These are phyloP conservation scores for Kryptolebias ocellatus DNA, from an alignment of 2,797 vertebrate genomes.

Conservation along the genomic window DNA sequence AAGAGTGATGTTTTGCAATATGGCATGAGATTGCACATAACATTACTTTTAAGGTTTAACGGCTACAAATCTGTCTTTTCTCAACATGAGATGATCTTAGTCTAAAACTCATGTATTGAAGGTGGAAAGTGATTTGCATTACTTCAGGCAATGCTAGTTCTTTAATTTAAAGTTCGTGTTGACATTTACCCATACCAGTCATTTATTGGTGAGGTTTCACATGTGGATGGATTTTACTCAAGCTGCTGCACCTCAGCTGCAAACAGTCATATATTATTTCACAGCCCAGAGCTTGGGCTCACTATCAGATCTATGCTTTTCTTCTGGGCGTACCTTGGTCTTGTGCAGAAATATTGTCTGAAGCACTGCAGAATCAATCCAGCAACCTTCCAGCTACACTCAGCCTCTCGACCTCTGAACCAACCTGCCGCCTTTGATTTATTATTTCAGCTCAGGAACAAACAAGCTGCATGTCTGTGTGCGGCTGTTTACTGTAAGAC, in stretches of 20 bases:
- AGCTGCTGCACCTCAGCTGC: slow-evolving; percentile 20
- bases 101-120: too few species aligned
- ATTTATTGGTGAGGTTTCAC: slow-evolving; percentile 15
- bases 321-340: not conserved
- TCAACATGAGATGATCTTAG: too few species aligned
- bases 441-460: slow-evolving; percentile 56
- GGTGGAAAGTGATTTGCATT: too few species aligned
- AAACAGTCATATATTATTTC: slow-evolving; percentile 25
- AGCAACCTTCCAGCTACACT: slow-evolving; percentile 20
- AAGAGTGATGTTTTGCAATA: too few species aligned
- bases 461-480: slow-evolving; percentile 51
- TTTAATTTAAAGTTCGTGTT: too few species aligned
- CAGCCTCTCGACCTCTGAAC: slow-evolving; percentile 35
- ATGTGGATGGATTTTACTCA: slow-evolving; percentile 25
- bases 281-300: slow-evolving; percentile 22
- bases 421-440: slow-evolving; percentile 57
- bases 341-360: slow-evolving; percentile 21
- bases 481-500: slow-evolving; percentile 56
- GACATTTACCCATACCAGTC: too few species aligned
- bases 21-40: too few species aligned
- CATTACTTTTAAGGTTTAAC: too few species aligned
- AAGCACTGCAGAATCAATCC: slow-evolving; percentile 34
- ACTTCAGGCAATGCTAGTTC: too few species aligned
- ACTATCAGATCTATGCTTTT: slow-evolving; percentile 21
- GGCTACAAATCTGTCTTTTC: too few species aligned